Evolutionary conservation across 2,888 invertebrate genomes (phyloP), one percentile per base, ranked within the genome.

Genomic region (Ophion slaviceki): DNA sequence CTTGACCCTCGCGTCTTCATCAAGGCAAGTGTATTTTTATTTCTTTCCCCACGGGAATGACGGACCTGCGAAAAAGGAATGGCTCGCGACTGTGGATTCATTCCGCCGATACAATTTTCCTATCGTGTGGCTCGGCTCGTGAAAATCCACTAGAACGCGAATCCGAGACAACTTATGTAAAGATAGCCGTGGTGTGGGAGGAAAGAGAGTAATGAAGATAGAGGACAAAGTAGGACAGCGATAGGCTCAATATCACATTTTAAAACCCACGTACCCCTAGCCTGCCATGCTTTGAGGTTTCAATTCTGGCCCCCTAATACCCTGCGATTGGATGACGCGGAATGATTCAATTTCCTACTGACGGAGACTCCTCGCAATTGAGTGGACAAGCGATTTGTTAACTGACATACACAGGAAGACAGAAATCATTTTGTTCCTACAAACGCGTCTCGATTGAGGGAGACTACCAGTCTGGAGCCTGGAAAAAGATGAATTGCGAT

Each of bases 151-250:
- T 70, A 8, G n/a, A 70, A 53, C 40, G 76, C 66, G 32, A 68
- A 53, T 70, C 70, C 62, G 62, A 79, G 62, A n/a, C 53, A 64
- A 72, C 64, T 80, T 80, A 80, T 80, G 70, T 79, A 70, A 79
- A 70, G 20, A 66, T 75, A 62, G 11, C 45, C 64, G 24, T 64
- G n/a, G 53, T 10, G 53, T 67, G 47, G 11, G 53, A 36, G n/a
- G 47, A 32, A 45, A 20, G 32, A 53, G 75, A 64, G 61, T 11
- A 36, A 32, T 24, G 40, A 11, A 45, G 68, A 47, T 11, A 4
- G 11, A 36, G 61, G n/a, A 14, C 10, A 36, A 53, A 72, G n/a
- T 53, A 40, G 11, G 59, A 20, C 36, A 72, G 72, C 7, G 71
- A 80, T 40, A 24, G 57, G 40, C 24, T 59, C 3, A 64, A 40